These are phyloP conservation scores for Caradrina kadenii DNA, from an alignment of 2,888 invertebrate species.

Conservation along the genomic window DNA sequence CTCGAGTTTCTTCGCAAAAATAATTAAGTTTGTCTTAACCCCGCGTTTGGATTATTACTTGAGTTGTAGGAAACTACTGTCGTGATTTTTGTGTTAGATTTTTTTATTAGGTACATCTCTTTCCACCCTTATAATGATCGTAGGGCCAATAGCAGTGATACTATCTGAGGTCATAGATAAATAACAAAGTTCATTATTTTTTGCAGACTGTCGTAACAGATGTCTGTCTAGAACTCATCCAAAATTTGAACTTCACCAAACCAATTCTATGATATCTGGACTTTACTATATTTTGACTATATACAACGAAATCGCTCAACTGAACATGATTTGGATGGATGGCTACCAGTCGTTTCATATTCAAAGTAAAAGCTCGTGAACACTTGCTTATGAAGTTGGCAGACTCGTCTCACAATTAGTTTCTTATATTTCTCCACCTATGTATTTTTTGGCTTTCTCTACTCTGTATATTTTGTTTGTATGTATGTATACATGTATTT, in stretches of 20 bases:
- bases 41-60: background rate
- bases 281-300: conserved; percentile 14
- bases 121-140: background rate
- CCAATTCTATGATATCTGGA: background rate
- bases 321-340: conserved; percentile 7
- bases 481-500: no score
- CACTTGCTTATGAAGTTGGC: no score
- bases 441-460: no score
- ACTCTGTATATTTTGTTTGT: no score
- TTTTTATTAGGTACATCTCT: background rate
- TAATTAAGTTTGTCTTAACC: background rate
- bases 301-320: background rate
- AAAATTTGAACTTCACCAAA: conserved; percentile 7
- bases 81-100: background rate
- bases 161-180: background rate
- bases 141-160: no score
- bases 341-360: no score
- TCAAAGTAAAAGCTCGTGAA: no score
- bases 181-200: conserved; percentile 1
- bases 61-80: background rate
- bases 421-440: no score
- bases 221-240: conserved; percentile 16
- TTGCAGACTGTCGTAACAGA: conserved; percentile 16
- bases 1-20: background rate
- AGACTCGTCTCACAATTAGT: no score